Evolutionary conservation across 2,888 invertebrate genomes (phyloP).

Genomic region (Cacoxenus indagator): DNA sequence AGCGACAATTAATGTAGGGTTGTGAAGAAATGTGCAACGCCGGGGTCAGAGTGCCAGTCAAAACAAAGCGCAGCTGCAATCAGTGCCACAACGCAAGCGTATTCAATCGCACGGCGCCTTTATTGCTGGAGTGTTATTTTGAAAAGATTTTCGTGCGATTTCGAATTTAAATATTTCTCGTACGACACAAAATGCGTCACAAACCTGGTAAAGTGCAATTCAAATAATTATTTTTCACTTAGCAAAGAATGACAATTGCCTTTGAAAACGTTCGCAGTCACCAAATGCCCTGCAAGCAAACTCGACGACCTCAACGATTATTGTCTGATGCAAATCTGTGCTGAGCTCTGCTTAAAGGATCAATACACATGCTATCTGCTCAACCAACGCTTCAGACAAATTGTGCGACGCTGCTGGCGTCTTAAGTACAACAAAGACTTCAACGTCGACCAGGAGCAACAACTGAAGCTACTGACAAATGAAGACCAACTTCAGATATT

Average conservation of each 20-base stretch:
- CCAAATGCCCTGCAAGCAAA: not conserved
- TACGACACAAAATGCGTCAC: not conserved
- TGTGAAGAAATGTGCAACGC: not conserved
- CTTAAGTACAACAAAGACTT: slow-evolving; percentile 40
- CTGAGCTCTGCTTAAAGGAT: slow-evolving; percentile 39
- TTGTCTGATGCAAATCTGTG: slow-evolving; percentile 50
- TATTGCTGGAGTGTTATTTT: slow-evolving; percentile 28
- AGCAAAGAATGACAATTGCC: not conserved
- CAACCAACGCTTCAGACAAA: slow-evolving; percentile 31
- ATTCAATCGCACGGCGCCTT: slow-evolving; percentile 30
- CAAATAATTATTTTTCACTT: not conserved
- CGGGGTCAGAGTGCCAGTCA: not conserved
- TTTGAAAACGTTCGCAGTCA: not conserved
- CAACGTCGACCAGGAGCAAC: slow-evolving; percentile 36
- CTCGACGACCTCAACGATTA: slow-evolving; percentile 43
- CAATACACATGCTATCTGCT: slow-evolving; percentile 45
- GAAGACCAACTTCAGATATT: slow-evolving; percentile 39
- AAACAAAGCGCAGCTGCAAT: not conserved
- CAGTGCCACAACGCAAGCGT: slow-evolving; percentile 30
- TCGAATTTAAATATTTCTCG: not conserved
- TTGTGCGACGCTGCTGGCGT: slow-evolving; percentile 45
- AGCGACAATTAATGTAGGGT: not conserved
- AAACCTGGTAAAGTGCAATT: not conserved
- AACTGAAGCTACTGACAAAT: slow-evolving; percentile 34
- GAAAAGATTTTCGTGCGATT: not conserved